Percentiles rank a stretch among this genome's conserved stretches.
Conservation (phyloP, 2,888 invertebrate species). For the Corbicula japonica region DNA sequence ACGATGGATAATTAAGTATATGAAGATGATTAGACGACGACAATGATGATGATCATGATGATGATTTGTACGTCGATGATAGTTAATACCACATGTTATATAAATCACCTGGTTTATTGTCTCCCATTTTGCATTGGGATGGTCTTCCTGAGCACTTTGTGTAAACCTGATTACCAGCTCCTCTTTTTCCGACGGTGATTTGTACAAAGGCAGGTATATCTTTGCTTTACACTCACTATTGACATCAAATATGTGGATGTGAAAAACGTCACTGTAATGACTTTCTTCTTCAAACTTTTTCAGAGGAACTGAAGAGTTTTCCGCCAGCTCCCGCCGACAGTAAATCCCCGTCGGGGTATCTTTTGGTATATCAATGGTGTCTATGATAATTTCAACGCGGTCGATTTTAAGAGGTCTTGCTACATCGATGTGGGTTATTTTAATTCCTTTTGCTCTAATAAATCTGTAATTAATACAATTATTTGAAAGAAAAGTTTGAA, state of each 20-base stretch:
- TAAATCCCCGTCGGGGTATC: slow-evolving; percentile 49
- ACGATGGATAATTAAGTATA: too few species aligned
- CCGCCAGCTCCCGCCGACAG: slow-evolving; percentile 55
- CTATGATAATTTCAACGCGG: slow-evolving; percentile 47
- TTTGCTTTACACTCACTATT: slow-evolving; percentile 46
- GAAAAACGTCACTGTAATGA: slow-evolving; percentile 57
- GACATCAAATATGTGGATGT: slow-evolving; percentile 51
- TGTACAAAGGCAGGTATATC: slow-evolving; percentile 57
- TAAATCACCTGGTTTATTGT: slow-evolving; percentile 25
- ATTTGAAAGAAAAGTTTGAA: too few species aligned
- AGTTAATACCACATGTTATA: too few species aligned
- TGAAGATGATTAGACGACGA: too few species aligned
- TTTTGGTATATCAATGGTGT: slow-evolving; percentile 47
- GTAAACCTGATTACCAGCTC: slow-evolving; percentile 54
- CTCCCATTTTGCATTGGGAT: neutral
- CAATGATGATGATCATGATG: too few species aligned
- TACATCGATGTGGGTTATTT: slow-evolving; percentile 33
- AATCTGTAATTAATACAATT: too few species aligned
- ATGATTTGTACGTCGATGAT: too few species aligned
- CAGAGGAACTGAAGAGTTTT: slow-evolving; percentile 47
- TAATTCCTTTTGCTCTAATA: slow-evolving; percentile 54
- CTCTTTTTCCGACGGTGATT: slow-evolving; percentile 52
- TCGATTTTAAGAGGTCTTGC: slow-evolving; percentile 28
- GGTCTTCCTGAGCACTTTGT: slow-evolving; percentile 8
- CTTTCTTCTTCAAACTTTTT: slow-evolving; percentile 41